These are phyloP conservation scores for Montifringilla adamsi DNA, from an alignment of 2,113 vertebrate genomes.

Conservation along the genomic window DNA sequence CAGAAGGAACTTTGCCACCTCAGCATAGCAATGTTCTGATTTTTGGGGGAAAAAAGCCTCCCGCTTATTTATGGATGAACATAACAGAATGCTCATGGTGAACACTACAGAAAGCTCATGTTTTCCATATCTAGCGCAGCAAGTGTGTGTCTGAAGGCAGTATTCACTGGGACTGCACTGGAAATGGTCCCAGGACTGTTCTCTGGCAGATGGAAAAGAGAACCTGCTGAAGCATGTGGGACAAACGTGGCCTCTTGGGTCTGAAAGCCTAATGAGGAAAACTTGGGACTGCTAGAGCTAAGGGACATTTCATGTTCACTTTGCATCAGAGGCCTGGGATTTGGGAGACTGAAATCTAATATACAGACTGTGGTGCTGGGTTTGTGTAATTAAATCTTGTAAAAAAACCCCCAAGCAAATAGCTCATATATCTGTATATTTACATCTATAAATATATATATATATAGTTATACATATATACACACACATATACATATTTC, in stretches of 20 bases:
- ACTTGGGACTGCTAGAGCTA: not conserved
- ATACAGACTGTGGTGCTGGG: not conserved
- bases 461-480: fast-evolving
- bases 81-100: not conserved
- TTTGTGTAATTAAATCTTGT: not conserved
- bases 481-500: fast-evolving
- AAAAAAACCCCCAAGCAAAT: not conserved
- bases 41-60: not conserved
- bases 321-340: not conserved
- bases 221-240: not conserved
- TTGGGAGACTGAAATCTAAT: not conserved
- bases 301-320: not conserved
- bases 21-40: not conserved
- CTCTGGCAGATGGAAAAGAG: not conserved
- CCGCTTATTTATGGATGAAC: not conserved
- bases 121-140: not conserved
- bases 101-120: not conserved
- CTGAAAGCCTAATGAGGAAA: not conserved
- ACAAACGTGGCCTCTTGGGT: not conserved
- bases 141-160: not conserved
- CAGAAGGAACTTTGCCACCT: not conserved
- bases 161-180: not conserved
- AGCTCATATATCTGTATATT: not conserved
- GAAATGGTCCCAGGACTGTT: not conserved
- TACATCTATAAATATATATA: not conserved